Conservation (phyloP, 2,888 invertebrate species). For the Carabus problematicus region DNA sequence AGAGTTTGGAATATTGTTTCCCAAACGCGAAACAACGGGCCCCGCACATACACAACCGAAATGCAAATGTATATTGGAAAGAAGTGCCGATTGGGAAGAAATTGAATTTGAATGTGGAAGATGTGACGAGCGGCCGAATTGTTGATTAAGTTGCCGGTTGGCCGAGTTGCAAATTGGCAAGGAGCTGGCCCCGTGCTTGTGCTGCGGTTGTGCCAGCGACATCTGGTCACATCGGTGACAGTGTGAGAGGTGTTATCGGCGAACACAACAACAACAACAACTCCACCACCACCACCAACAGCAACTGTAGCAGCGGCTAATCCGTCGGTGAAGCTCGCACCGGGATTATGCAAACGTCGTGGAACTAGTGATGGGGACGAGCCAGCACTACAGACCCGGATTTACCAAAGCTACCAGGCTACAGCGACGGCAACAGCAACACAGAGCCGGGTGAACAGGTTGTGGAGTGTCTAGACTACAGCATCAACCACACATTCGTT, state of each 20-base stretch:
- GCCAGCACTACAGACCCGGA: neutral
- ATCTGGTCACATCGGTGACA: slow-evolving; percentile 18
- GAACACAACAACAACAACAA: slow-evolving; percentile 10
- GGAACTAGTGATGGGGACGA: no score
- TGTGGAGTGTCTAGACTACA: no score
- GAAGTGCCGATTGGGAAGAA: slow-evolving; percentile 46
- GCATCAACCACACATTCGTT: no score
- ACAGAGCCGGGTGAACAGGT: slow-evolving; percentile 4
- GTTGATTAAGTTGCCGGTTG: slow-evolving; percentile 44
- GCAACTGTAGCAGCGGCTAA: neutral
- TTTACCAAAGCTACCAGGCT: slow-evolving; percentile 1
- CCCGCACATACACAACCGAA: slow-evolving; percentile 1
- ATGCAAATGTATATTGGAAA: slow-evolving; percentile 39
- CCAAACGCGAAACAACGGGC: no score
- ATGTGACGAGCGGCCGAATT: slow-evolving; percentile 24
- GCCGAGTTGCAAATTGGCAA: slow-evolving; percentile 38
- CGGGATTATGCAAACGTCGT: slow-evolving; percentile 18
- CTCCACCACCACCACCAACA: no score
- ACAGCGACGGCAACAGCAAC: slow-evolving; percentile 1
- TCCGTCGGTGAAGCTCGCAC: slow-evolving; percentile 4
- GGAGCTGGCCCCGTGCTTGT: neutral
- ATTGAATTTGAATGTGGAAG: slow-evolving; percentile 49
- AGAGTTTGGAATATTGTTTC: no score
- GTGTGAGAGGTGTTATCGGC: slow-evolving; percentile 10
- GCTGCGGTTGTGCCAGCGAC: neutral